phyloP scores from a whole-genome alignment of 2,888 invertebrate genomes.

The Stomorhina lunata region DNA sequence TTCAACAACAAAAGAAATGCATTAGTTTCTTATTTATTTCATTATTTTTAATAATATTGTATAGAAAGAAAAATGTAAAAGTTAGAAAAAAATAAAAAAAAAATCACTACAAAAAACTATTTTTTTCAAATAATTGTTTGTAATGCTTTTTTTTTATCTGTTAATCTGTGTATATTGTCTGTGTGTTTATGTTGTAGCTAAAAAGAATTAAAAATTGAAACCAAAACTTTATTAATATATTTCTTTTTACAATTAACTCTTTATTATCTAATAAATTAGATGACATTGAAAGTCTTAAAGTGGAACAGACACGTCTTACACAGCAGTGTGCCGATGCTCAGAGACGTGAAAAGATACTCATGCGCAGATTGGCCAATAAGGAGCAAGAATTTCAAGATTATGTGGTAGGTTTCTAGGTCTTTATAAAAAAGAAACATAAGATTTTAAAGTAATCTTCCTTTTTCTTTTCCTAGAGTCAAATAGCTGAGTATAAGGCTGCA shows the following conservation, averaged over 20 bases:
- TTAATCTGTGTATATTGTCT: slow-evolving; percentile 37
- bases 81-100: slow-evolving; percentile 1
- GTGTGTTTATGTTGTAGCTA: slow-evolving; percentile 36
- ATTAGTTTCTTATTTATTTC: background rate
- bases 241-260: background rate
- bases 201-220: background rate
- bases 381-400: slow-evolving; percentile 98
- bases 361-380: slow-evolving; percentile 94
- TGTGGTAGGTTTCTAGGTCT: slow-evolving; percentile 85
- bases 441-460: background rate
- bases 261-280: slow-evolving; percentile 68
- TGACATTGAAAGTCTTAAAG: slow-evolving; percentile 80
- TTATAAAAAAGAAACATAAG: background rate
- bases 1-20: background rate
- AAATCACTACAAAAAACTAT: slow-evolving; percentile 28
- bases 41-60: slow-evolving; percentile 26
- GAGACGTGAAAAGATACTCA: slow-evolving; percentile 94
- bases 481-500: slow-evolving; percentile 94
- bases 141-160: slow-evolving; percentile 59
- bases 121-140: slow-evolving; percentile 44
- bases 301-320: slow-evolving; percentile 89
- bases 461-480: slow-evolving; percentile 86
- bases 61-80: slow-evolving; percentile 13
- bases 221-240: slow-evolving; percentile 19
- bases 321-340: slow-evolving; percentile 92